A percentile compares a stretch with the other conserved stretches of the same genome.
These are phyloP conservation scores for Dryomyza anilis DNA, from an alignment of 2,888 invertebrate genomes.

Conservation along the genomic window DNA sequence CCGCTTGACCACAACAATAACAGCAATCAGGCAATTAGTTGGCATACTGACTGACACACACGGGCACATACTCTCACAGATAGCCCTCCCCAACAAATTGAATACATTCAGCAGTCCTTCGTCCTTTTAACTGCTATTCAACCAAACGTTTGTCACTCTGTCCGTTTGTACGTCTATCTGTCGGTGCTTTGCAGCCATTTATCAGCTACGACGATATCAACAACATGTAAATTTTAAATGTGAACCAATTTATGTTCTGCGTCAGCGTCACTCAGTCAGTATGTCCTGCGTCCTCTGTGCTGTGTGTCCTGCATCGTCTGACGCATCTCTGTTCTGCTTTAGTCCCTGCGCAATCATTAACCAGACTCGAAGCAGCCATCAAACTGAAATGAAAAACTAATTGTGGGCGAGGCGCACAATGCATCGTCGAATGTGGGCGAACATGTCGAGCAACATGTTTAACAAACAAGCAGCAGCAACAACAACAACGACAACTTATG, in stretches of 20 bases:
- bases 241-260: background rate
- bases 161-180: background rate
- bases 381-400: slow-evolving; percentile 7
- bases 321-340: too few species aligned
- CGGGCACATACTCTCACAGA: background rate
- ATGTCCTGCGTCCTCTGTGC: background rate
- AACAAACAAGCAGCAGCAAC: background rate
- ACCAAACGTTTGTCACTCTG: background rate
- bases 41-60: background rate
- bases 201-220: slow-evolving; percentile 2
- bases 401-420: slow-evolving; percentile 14
- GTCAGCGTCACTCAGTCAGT: background rate
- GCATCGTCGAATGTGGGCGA: too few species aligned
- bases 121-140: background rate
- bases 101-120: background rate
- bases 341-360: slow-evolving; percentile 11
- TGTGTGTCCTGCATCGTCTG: background rate
- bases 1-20: background rate
- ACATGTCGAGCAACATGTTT: too few species aligned
- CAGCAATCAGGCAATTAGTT: slow-evolving; percentile 2
- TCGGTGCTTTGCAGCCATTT: slow-evolving; percentile 11
- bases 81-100: slow-evolving; percentile 1
- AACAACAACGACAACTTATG: too few species aligned
- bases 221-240: slow-evolving; percentile 18
- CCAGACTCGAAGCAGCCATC: slow-evolving; percentile 10